phyloP scores from a whole-genome alignment of 2,113 vertebrate species.

The Aptenodytes patagonicus region DNA sequence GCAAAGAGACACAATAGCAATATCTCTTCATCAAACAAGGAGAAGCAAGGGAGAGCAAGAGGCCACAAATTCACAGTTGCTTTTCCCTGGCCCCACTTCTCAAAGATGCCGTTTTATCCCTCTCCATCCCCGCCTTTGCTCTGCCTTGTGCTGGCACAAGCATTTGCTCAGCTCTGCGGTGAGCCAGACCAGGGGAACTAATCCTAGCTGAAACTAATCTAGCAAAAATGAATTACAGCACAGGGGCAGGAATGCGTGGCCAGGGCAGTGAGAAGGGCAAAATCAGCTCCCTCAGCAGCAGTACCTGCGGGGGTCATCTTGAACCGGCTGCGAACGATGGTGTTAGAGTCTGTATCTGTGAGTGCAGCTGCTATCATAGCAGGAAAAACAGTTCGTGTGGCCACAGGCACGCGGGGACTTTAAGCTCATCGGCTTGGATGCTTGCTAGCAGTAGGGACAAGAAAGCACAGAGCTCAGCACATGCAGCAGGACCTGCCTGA shows the following conservation, averaged over 20 bases:
- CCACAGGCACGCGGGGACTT: not conserved
- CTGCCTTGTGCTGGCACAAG: not conserved
- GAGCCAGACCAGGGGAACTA: not conserved
- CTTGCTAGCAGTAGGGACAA: not conserved
- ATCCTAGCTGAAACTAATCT: constrained; percentile 28
- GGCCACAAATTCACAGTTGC: not conserved
- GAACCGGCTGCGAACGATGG: not conserved
- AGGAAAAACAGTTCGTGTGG: not conserved
- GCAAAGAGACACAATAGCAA: not conserved
- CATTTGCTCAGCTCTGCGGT: not conserved
- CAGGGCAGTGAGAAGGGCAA: not conserved
- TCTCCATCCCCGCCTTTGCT: not conserved
- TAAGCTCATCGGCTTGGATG: accelerated
- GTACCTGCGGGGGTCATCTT: not conserved
- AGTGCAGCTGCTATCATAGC: not conserved
- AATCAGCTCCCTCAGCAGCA: not conserved
- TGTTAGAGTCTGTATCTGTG: not conserved
- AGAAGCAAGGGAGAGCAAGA: not conserved
- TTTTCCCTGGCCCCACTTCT: not conserved
- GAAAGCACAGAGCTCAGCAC: constrained; percentile 13
- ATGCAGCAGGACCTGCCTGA: not conserved
- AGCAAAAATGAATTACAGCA: not conserved
- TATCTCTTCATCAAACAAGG: not conserved
- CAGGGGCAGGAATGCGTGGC: not conserved
- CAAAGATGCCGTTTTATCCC: not conserved